Percentiles rank a stretch among this genome's conserved stretches.
Evolutionary conservation across 53 echinoderm and acorn worm species (phyloP).

Genomic region (Luidia sarsii): DNA sequence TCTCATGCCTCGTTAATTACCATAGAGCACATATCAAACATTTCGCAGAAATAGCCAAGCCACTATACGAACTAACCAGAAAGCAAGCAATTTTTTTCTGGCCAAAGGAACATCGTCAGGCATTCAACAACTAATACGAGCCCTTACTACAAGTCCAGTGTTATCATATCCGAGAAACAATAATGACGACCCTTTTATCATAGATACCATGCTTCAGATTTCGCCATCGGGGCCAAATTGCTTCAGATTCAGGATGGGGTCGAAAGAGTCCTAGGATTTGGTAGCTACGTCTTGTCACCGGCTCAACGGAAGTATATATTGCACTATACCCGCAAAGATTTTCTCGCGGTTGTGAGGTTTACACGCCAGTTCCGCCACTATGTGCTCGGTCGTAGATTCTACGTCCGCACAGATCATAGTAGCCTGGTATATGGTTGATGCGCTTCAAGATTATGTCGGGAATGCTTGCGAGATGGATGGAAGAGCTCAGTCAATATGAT

Average conservation of each 20-base stretch:
- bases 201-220: conserved; percentile 33
- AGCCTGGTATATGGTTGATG: background rate
- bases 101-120: conserved; percentile 9
- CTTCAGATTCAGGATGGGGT: conserved; percentile 22
- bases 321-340: conserved; percentile 52
- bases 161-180: conserved; percentile 14
- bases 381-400: background rate
- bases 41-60: conserved; percentile 8
- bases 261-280: conserved; percentile 34
- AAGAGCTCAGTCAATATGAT: background rate
- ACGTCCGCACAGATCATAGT: background rate
- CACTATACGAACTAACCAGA: background rate
- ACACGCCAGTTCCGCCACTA: conserved; percentile 6
- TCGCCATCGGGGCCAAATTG: conserved; percentile 29
- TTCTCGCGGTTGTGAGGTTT: conserved; percentile 44
- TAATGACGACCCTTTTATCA: background rate
- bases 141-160: background rate
- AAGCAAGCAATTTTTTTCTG: background rate
- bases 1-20: conserved; percentile 9
- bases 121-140: conserved; percentile 4
- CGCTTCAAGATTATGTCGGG: background rate
- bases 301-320: conserved; percentile 31
- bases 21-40: conserved; percentile 34
- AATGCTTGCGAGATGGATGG: background rate
- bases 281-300: conserved; percentile 16